Evolutionary conservation across 2,113 vertebrate species (phyloP).

Genomic region (Platysteira castanea): DNA sequence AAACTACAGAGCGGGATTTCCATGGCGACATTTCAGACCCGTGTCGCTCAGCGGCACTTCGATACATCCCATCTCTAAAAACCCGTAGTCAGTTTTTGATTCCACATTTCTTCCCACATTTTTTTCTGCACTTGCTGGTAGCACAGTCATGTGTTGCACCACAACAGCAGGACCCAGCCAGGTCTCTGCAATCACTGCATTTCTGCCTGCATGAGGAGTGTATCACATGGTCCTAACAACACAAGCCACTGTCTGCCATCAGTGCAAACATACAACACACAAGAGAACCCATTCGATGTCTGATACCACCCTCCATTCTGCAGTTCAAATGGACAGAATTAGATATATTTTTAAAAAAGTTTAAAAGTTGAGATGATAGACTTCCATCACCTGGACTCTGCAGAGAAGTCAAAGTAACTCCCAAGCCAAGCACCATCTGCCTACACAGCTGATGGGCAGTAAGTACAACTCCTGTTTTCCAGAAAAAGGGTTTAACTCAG

Average conservation of each 20-base stretch:
- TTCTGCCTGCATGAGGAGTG: background rate
- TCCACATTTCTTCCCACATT: background rate
- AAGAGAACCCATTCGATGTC: background rate
- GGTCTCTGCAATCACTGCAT: background rate
- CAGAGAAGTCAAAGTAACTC: background rate
- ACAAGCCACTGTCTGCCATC: background rate
- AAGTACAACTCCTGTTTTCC: background rate
- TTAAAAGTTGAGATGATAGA: background rate
- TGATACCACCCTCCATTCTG: background rate
- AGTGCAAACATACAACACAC: background rate
- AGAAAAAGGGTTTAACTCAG: background rate
- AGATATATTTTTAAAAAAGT: background rate
- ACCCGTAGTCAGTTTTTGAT: background rate
- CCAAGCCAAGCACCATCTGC: background rate
- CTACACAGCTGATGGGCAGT: background rate
- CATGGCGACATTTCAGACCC: background rate
- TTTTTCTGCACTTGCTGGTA: background rate
- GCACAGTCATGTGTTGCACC: background rate
- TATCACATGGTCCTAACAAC: background rate
- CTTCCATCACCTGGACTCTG: background rate
- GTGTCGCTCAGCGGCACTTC: background rate
- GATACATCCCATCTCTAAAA: background rate
- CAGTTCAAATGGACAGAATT: background rate
- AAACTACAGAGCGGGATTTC: slow-evolving; percentile 10
- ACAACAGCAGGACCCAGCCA: background rate